Percentiles rank a stretch among this genome's conserved stretches.
Conservation (phyloP, 2,113 vertebrate genomes). For the Mesitornis unicolor region DNA sequence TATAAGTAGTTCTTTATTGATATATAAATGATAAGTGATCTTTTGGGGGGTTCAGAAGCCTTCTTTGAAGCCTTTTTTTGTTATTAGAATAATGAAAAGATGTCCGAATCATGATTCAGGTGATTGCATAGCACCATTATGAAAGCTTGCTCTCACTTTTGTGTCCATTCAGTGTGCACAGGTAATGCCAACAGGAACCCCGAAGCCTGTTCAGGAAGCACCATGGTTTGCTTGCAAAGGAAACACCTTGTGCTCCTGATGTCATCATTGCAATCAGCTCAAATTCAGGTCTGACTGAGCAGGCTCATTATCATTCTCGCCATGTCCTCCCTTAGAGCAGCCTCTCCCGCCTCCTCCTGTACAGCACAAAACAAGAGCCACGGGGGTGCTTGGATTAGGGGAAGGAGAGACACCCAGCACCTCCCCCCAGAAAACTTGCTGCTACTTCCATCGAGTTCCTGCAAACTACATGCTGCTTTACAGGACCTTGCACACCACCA, state of each 20-base stretch:
- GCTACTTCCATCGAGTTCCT: neutral
- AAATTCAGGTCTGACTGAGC: slow-evolving; percentile 11
- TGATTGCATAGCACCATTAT: neutral
- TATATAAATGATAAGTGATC: neutral
- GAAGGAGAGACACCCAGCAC: neutral
- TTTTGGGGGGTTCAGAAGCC: neutral
- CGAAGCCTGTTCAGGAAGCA: neutral
- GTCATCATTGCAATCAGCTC: slow-evolving; percentile 12
- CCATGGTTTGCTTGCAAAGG: neutral
- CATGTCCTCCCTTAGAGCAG: slow-evolving; percentile 10
- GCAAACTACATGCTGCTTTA: neutral
- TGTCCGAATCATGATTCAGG: neutral
- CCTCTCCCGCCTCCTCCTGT: slow-evolving; percentile 2
- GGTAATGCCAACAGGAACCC: neutral
- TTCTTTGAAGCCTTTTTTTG: neutral
- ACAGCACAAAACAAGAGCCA: slow-evolving; percentile 12
- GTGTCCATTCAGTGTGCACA: neutral
- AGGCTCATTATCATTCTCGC: slow-evolving; percentile 34
- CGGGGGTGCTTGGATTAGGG: slow-evolving; percentile 7
- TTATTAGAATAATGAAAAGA: neutral
- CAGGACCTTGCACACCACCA: neutral
- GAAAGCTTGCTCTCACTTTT: neutral
- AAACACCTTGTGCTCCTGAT: slow-evolving; percentile 33
- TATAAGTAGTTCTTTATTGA: neutral
- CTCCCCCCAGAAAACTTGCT: slow-evolving; percentile 52